Conservation (phyloP, 2,113 vertebrate genomes). For the Muntiacus reevesi region DNA sequence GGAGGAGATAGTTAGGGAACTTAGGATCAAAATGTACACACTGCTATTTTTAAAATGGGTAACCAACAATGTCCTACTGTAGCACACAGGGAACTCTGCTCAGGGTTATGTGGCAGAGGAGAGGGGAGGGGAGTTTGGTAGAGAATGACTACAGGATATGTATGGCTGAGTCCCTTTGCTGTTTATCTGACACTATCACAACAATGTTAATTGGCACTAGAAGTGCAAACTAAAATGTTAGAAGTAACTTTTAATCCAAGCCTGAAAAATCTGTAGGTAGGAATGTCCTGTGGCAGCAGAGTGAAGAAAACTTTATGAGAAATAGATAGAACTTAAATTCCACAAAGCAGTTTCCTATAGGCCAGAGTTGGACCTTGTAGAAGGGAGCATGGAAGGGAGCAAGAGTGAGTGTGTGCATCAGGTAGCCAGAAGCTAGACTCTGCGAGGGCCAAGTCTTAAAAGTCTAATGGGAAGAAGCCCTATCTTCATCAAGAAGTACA, state of each 20-base stretch:
- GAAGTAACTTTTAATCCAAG: not conserved
- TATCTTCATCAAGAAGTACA: not conserved
- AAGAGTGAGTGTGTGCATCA: not conserved
- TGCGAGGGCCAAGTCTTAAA: not conserved
- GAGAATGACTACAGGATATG: not conserved
- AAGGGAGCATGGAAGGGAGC: not conserved
- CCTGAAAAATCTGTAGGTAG: not conserved
- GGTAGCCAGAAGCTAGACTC: not conserved
- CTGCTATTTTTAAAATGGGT: not conserved
- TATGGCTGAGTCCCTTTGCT: not conserved
- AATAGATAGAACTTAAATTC: not conserved
- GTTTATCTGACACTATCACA: not conserved
- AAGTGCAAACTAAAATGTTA: not conserved
- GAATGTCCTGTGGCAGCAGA: not conserved
- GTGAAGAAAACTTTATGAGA: not conserved
- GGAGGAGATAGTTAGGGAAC: not conserved
- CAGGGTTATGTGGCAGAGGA: not conserved
- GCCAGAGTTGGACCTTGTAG: not conserved
- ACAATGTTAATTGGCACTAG: not conserved
- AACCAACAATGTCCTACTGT: not conserved
- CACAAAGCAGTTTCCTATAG: not conserved
- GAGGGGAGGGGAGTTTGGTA: not conserved
- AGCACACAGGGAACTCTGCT: not conserved
- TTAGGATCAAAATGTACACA: not conserved
- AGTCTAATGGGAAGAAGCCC: not conserved